These are phyloP conservation scores for Drosophila austrosaltans DNA, from an alignment of 2,888 invertebrate genomes.

Conservation along the genomic window DNA sequence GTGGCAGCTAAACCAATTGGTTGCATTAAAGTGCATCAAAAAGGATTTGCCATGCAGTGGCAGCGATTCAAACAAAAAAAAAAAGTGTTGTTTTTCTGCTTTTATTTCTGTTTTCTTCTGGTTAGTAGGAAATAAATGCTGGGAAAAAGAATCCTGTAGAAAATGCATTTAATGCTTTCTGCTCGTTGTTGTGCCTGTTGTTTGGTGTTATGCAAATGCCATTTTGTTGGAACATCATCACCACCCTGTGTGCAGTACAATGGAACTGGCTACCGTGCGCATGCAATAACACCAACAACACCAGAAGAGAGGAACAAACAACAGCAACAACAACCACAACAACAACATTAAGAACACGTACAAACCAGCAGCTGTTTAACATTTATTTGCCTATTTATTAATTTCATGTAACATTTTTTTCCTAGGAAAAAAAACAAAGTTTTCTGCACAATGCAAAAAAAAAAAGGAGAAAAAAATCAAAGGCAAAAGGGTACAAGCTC, in stretches of 20 bases:
- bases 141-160: conserved; percentile 34
- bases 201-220: conserved; percentile 71
- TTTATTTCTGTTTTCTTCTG: not conserved
- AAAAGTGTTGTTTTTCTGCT: conserved; percentile 9
- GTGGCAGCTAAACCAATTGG: conserved; percentile 49
- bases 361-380: conserved; percentile 79
- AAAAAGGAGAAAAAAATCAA: conserved; percentile 57
- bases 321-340: conserved; percentile 41
- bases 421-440: conserved; percentile 67
- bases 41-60: conserved; percentile 77
- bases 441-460: conserved; percentile 61
- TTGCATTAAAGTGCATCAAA: conserved; percentile 62
- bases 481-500: conserved; percentile 75
- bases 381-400: conserved; percentile 79
- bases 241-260: conserved; percentile 77
- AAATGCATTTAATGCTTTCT: not conserved
- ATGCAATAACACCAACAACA: conserved; percentile 62
- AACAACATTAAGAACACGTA: conserved; percentile 66
- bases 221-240: conserved; percentile 45
- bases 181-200: conserved; percentile 4
- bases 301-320: conserved; percentile 62
- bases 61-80: conserved; percentile 26
- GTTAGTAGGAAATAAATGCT: conserved; percentile 34
- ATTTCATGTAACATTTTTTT: conserved; percentile 79
- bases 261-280: conserved; percentile 70